Conservation (phyloP, 2,113 vertebrate species). For the Chaetorhynchus papuensis region DNA sequence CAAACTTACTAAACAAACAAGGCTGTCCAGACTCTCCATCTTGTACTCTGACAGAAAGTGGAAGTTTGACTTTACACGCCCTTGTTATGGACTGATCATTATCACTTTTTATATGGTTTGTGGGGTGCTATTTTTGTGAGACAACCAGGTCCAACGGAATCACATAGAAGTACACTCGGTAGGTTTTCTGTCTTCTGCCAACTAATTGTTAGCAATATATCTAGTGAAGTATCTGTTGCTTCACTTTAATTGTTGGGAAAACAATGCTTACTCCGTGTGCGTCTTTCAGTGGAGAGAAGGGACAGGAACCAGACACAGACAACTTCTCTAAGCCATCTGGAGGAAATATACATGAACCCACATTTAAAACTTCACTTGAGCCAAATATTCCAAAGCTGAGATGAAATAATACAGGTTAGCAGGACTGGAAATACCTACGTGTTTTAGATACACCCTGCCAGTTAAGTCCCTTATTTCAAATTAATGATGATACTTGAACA, state of each 20-base stretch:
- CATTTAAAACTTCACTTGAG: accelerated
- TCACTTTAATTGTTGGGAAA: neutral
- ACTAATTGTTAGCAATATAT: neutral
- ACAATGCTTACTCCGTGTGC: neutral
- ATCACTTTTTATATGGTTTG: neutral
- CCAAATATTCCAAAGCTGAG: accelerated
- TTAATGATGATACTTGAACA: neutral
- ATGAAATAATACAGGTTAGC: neutral
- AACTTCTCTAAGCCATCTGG: neutral
- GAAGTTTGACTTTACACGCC: conserved; percentile 15
- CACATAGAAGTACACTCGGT: neutral
- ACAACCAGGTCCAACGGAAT: neutral
- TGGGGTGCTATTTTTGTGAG: neutral
- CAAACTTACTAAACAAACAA: conserved; percentile 53
- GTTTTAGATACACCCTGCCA: neutral
- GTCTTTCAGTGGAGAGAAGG: neutral
- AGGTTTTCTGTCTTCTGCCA: neutral
- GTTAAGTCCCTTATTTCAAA: neutral
- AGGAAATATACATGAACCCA: neutral
- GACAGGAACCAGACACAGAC: neutral
- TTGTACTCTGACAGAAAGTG: neutral
- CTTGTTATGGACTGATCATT: conserved; percentile 36
- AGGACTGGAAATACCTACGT: neutral
- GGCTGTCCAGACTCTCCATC: conserved; percentile 8
- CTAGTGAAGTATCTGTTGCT: neutral